A percentile compares a stretch with the other conserved stretches of the same genome.
phyloP scores from a whole-genome alignment of 2,113 vertebrate genomes.

The Ovibos moschatus region DNA sequence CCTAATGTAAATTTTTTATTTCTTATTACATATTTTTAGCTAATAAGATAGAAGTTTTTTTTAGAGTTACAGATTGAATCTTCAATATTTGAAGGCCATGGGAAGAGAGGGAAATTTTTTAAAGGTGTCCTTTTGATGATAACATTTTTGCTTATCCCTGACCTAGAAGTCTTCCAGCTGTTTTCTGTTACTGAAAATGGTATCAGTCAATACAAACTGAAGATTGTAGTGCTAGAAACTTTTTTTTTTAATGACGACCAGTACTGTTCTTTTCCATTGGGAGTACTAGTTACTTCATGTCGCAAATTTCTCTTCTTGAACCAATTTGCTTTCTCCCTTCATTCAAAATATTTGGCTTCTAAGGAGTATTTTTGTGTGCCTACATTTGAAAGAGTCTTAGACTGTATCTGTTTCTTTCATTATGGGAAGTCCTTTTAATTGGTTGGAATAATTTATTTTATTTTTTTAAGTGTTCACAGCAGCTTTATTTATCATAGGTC shows the following conservation, averaged over 20 bases:
- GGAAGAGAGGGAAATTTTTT: background rate
- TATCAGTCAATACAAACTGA: background rate
- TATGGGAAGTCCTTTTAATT: background rate
- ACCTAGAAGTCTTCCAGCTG: background rate
- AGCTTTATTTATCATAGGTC: background rate
- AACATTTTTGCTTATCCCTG: background rate
- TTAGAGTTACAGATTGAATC: slow-evolving; percentile 17
- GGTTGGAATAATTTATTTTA: background rate
- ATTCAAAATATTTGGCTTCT: background rate
- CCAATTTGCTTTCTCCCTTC: background rate
- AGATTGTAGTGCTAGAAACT: background rate
- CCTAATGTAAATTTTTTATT: background rate
- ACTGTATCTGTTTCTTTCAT: background rate
- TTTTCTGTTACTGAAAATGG: background rate
- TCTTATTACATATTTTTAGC: slow-evolving; percentile 10
- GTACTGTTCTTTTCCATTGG: background rate
- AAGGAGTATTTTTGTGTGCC: background rate
- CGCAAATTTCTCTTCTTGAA: background rate
- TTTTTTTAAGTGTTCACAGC: background rate
- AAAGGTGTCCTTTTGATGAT: background rate
- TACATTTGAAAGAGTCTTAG: background rate
- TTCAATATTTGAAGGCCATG: background rate
- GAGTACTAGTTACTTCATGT: background rate
- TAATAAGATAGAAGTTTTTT: background rate
- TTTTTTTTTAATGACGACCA: background rate